Base-by-base conservation (phyloP, 2,797 vertebrate species). In the Acanthopagrus latus region DNA sequence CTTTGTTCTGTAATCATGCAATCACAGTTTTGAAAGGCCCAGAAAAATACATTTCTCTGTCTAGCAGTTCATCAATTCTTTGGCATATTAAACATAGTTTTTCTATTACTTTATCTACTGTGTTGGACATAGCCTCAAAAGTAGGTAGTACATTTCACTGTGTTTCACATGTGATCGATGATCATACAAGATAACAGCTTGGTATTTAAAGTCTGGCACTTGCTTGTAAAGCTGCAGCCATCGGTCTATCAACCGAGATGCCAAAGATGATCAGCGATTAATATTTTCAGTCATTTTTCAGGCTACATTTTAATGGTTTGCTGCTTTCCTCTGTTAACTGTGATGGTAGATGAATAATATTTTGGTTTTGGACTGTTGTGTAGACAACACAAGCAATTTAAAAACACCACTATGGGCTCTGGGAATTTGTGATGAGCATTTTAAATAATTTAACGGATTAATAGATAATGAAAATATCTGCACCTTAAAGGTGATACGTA, bases 1-100 rank as follows among this genome's bases (percentile, higher is more conserved):
- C 20, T 23, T 63, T 59, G 7, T 47, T 33, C 51, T 25, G n/a
- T 63, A 76, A 74, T 82, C 54, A 60, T 67, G 38, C 9, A 84
- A 59, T 23, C 23, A n/a, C 51, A 25, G 18, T 59, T 73, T 41
- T 67, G 20, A 38, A 52, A 55, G 21, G 13, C n/a, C 51, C 55
- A 66, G 0, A 44, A 33, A 66, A 50, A 44, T 23, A 1, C 17
- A 23, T 8, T 10, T 20, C 18, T 48, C 21, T n/a, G 2, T 63
- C 7, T 38, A 23, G 27, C 17, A 25, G 29, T 67, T 47, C 20
- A 11, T 18, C 33, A 41, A 55, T 48, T 51, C 3, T 64, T 11
- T 67, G 27, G 16, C 11, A 33, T 20, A 54, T 55, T 78, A 38
- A 33, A 38, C 33, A 38, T 38, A 6, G 7, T 38, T 38, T 38